Percentiles rank a stretch among this genome's conserved stretches.
phyloP scores from a whole-genome alignment of 1,140 invertebrate genomes.

The Cylas formicarius region DNA sequence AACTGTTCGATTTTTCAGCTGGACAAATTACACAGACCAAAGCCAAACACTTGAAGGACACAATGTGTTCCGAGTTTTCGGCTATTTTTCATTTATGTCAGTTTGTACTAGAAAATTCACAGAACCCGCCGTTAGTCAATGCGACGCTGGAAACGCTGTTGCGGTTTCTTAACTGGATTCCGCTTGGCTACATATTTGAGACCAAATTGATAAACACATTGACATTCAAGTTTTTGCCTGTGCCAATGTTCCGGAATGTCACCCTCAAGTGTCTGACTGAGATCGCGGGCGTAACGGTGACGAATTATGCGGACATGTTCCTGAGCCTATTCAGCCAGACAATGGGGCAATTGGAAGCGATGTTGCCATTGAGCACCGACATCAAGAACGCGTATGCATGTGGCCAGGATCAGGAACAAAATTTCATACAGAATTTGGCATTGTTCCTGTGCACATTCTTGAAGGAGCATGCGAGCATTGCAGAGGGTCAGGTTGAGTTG shows the following conservation, averaged over 20 bases:
- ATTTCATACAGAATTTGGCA: slow-evolving; percentile 97
- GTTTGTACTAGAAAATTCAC: slow-evolving; percentile 96
- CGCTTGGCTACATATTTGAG: slow-evolving; percentile 98
- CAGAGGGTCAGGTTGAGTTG: slow-evolving; percentile 71
- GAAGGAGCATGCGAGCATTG: slow-evolving; percentile 87
- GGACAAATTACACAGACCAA: slow-evolving; percentile 98
- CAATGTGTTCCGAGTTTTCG: slow-evolving; percentile 99
- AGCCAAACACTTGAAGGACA: slow-evolving; percentile 98
- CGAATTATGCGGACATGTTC: slow-evolving; percentile 90
- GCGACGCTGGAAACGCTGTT: slow-evolving; percentile 93
- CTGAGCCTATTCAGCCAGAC: slow-evolving; percentile 81
- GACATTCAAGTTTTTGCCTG: slow-evolving; percentile 95
- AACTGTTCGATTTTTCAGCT: slow-evolving; percentile 97
- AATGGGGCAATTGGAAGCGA: slow-evolving; percentile 85
- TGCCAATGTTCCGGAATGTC: slow-evolving; percentile 96
- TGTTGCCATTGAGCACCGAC: slow-evolving; percentile 84
- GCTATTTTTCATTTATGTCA: slow-evolving; percentile 97
- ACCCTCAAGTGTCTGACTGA: slow-evolving; percentile 98
- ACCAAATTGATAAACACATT: slow-evolving; percentile 93
- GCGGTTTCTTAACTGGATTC: slow-evolving; percentile 98
- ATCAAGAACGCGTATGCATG: slow-evolving; percentile 88
- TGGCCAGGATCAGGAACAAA: slow-evolving; percentile 94
- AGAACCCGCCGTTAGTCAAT: slow-evolving; percentile 89
- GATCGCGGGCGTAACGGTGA: slow-evolving; percentile 83
- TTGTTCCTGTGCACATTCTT: slow-evolving; percentile 95